Base-by-base conservation (phyloP, 2,888 invertebrate genomes). In the Spodoptera littoralis region DNA sequence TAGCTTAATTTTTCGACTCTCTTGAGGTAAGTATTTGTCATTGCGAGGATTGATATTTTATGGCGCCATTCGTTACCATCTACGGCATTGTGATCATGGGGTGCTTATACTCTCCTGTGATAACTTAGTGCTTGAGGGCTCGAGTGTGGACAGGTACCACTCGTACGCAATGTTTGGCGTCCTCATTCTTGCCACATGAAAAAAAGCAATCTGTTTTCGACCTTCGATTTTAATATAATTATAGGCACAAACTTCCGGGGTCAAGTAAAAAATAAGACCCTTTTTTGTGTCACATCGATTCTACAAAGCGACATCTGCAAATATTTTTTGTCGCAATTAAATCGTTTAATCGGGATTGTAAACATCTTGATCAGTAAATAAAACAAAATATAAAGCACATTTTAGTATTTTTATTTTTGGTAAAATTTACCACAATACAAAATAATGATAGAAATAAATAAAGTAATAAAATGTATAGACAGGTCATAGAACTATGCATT, bases 321-420 rank as follows among this genome's bases (percentile, higher is more conserved):
- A 36, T 9, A 36, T 9, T 36, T 36, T 9, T 36, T 36, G 36
- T 36, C 36, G 2, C 36, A 18, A 9, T 36, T 9, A 36, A 27
- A 27, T 3, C 3, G 5, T 27, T 27, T n/a, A n/a, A n/a, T n/a
- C n/a, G 27, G 27, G 50, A 18, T 13, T 36, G 8, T 36, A 30
- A 46, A 49, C 22, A 41, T 65, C 54, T 65, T 65, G 4, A 45
- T 13, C 59, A 70, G 11, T 52, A 73, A 90, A 88, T 87, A 70
- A 94, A 92, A 94, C 90, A 89, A 86, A 70, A 83, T 82, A 73
- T 92, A 90, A 94, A 94, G 94, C 94, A 94, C 92, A 94, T 94
- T 94, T 94, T 94, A 93, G 94, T 94, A 92, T 90, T 92, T 93
- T 93, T 94, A 94, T 94, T 94, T 94, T 94, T 94, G 94, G 94